Evolutionary conservation across 2,888 invertebrate species (phyloP).

Genomic region (Tethea ocularis): DNA sequence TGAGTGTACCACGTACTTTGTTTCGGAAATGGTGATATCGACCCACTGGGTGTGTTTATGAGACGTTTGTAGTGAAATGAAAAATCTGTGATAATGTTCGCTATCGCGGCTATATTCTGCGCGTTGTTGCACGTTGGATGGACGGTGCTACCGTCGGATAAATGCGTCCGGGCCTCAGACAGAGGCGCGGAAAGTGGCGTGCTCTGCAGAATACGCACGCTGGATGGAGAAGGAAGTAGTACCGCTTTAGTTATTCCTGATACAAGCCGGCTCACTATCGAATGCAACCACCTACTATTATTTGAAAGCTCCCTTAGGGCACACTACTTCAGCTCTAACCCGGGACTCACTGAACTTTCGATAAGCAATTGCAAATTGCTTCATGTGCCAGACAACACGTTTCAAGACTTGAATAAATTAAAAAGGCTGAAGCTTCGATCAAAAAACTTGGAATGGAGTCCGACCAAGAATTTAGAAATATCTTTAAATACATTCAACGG

Average conservation of each 20-base stretch:
- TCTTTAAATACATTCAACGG: conserved; percentile 88
- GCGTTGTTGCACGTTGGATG: conserved; percentile 82
- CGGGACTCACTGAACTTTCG: conserved; percentile 89
- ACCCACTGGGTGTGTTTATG: conserved; percentile 83
- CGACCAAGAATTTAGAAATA: conserved; percentile 89
- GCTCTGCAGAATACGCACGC: conserved; percentile 87
- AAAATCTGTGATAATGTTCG: conserved; percentile 82
- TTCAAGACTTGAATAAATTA: conserved; percentile 91
- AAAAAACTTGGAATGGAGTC: conserved; percentile 91
- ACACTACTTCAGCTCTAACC: conserved; percentile 88
- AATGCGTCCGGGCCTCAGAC: conserved; percentile 72
- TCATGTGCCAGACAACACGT: conserved; percentile 89
- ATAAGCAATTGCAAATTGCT: conserved; percentile 92
- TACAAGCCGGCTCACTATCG: conserved; percentile 88
- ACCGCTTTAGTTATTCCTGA: conserved; percentile 86
- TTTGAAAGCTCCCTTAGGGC: conserved; percentile 90
- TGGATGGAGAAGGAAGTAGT: conserved; percentile 88
- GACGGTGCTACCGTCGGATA: conserved; percentile 80
- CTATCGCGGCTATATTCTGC: conserved; percentile 74
- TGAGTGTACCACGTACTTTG: conserved; percentile 78
- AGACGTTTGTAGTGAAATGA: conserved; percentile 80
- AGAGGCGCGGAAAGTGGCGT: conserved; percentile 81
- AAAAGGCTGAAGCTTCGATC: conserved; percentile 91
- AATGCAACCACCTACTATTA: conserved; percentile 90
- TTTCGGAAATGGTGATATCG: conserved; percentile 84